Percentiles rank a stretch among this genome's conserved stretches.
Conservation (phyloP, 2,113 vertebrate genomes). For the Pteruthius melanotis region DNA sequence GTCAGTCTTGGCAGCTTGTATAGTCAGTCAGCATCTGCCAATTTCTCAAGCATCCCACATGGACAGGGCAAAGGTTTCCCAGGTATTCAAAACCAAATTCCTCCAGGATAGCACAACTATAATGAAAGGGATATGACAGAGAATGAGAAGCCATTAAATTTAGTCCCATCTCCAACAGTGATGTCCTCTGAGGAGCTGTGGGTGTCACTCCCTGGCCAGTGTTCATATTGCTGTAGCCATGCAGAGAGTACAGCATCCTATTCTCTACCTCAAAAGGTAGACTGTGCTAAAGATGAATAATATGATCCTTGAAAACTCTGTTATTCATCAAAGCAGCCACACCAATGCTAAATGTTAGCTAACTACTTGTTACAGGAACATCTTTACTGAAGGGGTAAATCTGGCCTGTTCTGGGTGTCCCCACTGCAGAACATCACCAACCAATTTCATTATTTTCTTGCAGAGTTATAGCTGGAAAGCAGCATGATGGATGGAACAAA, state of each 20-base stretch:
- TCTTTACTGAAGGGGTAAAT: neutral
- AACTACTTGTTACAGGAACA: neutral
- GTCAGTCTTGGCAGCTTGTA: neutral
- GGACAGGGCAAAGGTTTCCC: neutral
- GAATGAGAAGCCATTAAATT: neutral
- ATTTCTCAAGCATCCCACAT: neutral
- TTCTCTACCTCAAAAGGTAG: neutral
- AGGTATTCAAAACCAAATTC: neutral
- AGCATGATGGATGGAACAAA: neutral
- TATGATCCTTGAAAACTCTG: neutral
- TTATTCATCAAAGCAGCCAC: neutral
- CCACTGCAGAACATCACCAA: neutral
- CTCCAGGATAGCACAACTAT: neutral
- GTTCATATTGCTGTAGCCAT: neutral
- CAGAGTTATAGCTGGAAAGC: neutral
- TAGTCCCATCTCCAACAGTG: neutral
- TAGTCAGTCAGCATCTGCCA: neutral
- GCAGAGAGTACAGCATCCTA: neutral
- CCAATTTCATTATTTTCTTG: neutral
- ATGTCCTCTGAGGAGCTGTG: neutral
- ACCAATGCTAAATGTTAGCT: neutral
- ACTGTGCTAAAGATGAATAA: neutral
- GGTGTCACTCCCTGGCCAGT: neutral
- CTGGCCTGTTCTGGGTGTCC: neutral
- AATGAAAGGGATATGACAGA: neutral